Conservation (phyloP, 2,888 invertebrate species). For the Selenia dentaria region DNA sequence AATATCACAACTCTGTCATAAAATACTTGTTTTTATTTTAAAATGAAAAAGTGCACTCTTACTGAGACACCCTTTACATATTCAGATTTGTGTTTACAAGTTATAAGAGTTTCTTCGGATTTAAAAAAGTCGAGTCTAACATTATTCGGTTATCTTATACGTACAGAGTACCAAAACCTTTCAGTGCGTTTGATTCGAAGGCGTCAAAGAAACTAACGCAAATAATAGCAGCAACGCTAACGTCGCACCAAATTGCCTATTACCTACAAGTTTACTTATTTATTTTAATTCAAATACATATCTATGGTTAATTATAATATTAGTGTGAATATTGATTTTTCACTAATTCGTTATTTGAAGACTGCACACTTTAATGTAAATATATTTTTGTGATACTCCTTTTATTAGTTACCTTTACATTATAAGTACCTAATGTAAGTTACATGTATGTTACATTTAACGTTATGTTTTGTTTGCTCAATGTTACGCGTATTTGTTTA, state of each 20-base stretch:
- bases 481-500: conserved; percentile 32
- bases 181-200: too few species aligned
- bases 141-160: too few species aligned
- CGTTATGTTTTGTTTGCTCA: conserved; percentile 58
- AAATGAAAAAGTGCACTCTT: too few species aligned
- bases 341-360: conserved; percentile 62
- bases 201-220: too few species aligned
- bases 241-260: conserved; percentile 2
- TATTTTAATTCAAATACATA: conserved; percentile 53
- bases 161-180: too few species aligned
- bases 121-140: too few species aligned
- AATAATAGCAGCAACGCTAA: too few species aligned
- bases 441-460: conserved; percentile 43
- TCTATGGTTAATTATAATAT: conserved; percentile 68
- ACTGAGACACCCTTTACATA: too few species aligned
- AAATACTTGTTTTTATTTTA: too few species aligned
- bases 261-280: conserved; percentile 1
- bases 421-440: conserved; percentile 40
- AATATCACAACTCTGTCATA: too few species aligned
- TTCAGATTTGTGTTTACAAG: too few species aligned
- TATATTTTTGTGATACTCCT: conserved; percentile 57
- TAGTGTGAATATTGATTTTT: conserved; percentile 51
- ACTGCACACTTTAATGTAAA: conserved; percentile 65
- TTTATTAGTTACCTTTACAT: conserved; percentile 51
- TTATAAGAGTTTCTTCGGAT: too few species aligned